phyloP scores from a whole-genome alignment of 2,113 vertebrate genomes.

The Petrocephalus zakoni region DNA sequence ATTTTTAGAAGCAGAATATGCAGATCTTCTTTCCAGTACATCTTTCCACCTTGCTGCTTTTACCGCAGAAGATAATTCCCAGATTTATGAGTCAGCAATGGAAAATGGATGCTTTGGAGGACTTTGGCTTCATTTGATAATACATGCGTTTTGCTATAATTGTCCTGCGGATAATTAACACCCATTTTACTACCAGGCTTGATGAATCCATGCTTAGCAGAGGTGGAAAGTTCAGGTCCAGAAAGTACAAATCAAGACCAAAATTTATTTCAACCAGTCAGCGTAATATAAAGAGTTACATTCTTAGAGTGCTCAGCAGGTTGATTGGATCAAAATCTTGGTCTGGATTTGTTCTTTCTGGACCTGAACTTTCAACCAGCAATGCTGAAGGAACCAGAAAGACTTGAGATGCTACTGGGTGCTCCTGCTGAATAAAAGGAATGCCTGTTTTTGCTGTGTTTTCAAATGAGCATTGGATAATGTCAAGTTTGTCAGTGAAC shows the following conservation, averaged over 20 bases:
- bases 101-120: constrained; percentile 1
- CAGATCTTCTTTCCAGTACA: neutral
- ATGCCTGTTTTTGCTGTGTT: neutral
- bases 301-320: too few species aligned
- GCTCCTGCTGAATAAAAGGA: neutral
- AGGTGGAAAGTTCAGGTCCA: too few species aligned
- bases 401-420: neutral
- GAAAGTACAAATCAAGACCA: too few species aligned
- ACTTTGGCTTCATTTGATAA: neutral
- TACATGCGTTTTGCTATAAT: neutral
- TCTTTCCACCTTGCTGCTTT: neutral
- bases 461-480: neutral
- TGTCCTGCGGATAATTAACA: neutral
- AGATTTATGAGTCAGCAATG: constrained; percentile 8
- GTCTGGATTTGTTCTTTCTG: too few species aligned
- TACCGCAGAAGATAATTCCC: neutral
- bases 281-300: too few species aligned
- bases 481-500: neutral
- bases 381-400: neutral
- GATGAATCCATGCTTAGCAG: neutral
- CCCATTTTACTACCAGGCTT: neutral
- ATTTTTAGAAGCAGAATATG: neutral
- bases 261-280: too few species aligned
- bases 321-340: too few species aligned
- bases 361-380: too few species aligned